These are phyloP conservation scores for Psettodes erumei DNA, from an alignment of 2,113 vertebrate genomes.

Conservation along the genomic window DNA sequence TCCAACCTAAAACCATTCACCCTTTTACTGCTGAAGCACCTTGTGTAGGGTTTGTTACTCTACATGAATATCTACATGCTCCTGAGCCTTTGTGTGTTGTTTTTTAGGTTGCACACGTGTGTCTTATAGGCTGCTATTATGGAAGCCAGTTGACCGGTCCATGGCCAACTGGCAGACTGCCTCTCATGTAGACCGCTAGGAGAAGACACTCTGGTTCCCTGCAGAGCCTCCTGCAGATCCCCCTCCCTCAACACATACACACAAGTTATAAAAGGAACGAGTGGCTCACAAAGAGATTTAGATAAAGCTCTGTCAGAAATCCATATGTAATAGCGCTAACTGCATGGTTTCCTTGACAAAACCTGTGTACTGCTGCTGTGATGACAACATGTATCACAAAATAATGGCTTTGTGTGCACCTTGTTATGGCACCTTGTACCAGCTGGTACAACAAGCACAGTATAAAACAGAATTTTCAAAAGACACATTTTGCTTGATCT, in stretches of 20 bases:
- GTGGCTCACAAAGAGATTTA: conserved; percentile 67
- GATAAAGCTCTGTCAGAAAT: conserved; percentile 57
- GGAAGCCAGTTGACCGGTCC: conserved; percentile 32
- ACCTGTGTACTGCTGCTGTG: not conserved
- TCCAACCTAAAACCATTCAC: not conserved
- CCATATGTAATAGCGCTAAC: conserved; percentile 24
- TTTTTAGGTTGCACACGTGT: conserved; percentile 44
- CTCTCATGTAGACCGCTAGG: conserved; percentile 46
- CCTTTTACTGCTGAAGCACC: not conserved
- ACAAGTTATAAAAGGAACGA: conserved; percentile 61
- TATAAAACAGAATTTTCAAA: not conserved
- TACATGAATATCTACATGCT: not conserved
- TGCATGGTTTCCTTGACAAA: conserved; percentile 43
- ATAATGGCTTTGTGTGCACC: not conserved
- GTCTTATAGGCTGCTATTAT: not conserved
- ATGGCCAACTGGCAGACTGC: conserved; percentile 54
- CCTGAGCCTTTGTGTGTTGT: conserved; percentile 19
- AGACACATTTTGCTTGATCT: conserved; percentile 13
- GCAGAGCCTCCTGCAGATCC: conserved; percentile 64
- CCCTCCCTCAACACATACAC: not conserved
- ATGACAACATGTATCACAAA: conserved; percentile 8
- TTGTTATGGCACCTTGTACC: not conserved
- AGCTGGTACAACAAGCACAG: conserved; percentile 16
- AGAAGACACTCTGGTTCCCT: conserved; percentile 58
- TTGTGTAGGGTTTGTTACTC: not conserved